Evolutionary conservation across 2,888 invertebrate genomes (phyloP), one percentile per base, ranked within the genome.

Genomic region (Scotopteryx bipunctaria): DNA sequence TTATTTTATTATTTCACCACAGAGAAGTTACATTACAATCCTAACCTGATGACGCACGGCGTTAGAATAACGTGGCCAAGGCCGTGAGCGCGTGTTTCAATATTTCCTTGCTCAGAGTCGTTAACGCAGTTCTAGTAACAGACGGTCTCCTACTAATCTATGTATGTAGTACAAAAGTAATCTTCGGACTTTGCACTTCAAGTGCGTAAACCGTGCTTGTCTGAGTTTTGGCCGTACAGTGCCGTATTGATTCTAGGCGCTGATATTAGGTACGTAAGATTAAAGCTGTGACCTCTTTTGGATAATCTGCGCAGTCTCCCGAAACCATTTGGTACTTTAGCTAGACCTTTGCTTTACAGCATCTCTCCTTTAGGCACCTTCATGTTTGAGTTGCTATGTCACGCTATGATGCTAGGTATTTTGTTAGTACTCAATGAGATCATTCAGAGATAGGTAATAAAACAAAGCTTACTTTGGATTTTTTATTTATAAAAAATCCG

Each of bases 41-140:
- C 61, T 54, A 55, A 46, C 58, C 31, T 16, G 41, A 41, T 63
- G 63, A 65, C 59, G 57, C 44, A 62, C 38, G 37, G 53, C 42
- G 55, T 52, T 41, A 61, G 63, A 66, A 62, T 64, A 58, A 56
- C 52, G 63, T 46, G 60, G 50, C 47, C 59, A 66, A 66, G 68
- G 63, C 52, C 69, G 64, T 37, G 50, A 15, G 43, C 38, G 29
- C 38, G 11, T 13, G 45, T 33, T 47, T 40, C 16, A 16, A 19
- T n/a, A 13, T 17, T 43, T 35, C 29, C 40, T 25, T 46, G 16
- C 32, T 36, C 21, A 6, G 5, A 25, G 25, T 9, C 25, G 25
- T 25, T 9, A 25, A 25, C 6, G 25, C 9, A n/a, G 9, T 25
- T n/a, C 25, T n/a, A 27, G 9, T 11, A 9, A 9, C 25, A 6